These are phyloP conservation scores for Hirtodrosophila duncani DNA, from an alignment of 2,888 invertebrate genomes.

Conservation along the genomic window DNA sequence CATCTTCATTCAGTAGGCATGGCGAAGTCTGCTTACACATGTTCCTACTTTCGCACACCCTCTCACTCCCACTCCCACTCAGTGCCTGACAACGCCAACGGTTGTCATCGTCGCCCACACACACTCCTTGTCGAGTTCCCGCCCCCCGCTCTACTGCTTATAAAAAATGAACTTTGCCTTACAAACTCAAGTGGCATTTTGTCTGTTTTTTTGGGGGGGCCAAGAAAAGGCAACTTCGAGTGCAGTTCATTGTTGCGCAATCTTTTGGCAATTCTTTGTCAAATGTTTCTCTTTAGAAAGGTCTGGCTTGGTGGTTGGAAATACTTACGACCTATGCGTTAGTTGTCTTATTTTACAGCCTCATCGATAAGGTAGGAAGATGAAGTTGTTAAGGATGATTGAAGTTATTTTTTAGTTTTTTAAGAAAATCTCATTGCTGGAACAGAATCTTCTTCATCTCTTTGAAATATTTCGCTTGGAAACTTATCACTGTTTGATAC, in stretches of 20 bases:
- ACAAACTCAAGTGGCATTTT: slow-evolving; percentile 36
- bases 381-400: no score
- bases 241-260: slow-evolving; percentile 57
- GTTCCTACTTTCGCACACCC: not conserved
- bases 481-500: no score
- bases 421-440: no score
- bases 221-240: slow-evolving; percentile 27
- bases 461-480: not conserved
- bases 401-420: not conserved
- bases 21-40: no score
- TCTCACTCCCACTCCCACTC: slow-evolving; percentile 1
- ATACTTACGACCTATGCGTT: no score
- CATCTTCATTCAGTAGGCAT: not conserved
- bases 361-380: no score
- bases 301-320: not conserved
- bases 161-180: slow-evolving; percentile 53
- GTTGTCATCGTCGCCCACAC: no score
- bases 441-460: not conserved
- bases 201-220: slow-evolving; percentile 16
- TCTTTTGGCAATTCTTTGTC: slow-evolving; percentile 23
- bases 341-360: no score
- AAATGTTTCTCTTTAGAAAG: not conserved
- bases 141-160: no score
- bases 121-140: not conserved
- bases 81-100: slow-evolving; percentile 22